These are phyloP conservation scores for Caenorhabditis sulstoni DNA, from an alignment of 2,888 invertebrate species.

Conservation along the genomic window DNA sequence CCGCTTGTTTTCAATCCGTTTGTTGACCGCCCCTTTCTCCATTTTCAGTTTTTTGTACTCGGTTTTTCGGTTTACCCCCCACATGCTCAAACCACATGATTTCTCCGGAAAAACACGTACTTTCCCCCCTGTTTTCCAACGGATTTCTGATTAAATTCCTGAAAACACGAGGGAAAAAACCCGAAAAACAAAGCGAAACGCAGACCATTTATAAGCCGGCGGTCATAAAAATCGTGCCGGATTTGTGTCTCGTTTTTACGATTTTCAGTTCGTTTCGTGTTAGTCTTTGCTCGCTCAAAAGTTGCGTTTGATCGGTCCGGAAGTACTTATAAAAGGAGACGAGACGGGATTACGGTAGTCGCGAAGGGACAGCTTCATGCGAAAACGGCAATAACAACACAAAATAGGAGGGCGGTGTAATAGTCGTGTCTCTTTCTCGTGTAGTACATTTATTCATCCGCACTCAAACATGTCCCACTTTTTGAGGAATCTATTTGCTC, in stretches of 20 bases:
- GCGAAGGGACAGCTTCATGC: too few species aligned
- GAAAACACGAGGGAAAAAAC: neutral
- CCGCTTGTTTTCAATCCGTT: conserved; percentile 30
- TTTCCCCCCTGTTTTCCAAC: neutral
- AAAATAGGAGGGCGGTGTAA: conserved; percentile 26
- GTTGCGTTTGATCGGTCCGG: neutral
- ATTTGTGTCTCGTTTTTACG: neutral
- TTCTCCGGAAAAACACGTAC: neutral
- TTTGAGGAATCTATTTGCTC: conserved; percentile 32
- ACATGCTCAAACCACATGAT: neutral
- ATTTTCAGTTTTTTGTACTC: conserved; percentile 18
- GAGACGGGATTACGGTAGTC: too few species aligned
- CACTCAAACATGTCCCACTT: conserved; percentile 52
- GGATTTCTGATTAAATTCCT: neutral
- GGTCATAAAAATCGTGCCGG: neutral
- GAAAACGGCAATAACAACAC: conserved; percentile 10
- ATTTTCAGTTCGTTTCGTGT: neutral
- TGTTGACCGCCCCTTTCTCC: conserved; percentile 24
- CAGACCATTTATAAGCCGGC: neutral
- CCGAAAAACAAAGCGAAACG: neutral
- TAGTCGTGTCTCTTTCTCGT: conserved; percentile 38
- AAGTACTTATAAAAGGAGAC: too few species aligned
- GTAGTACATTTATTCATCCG: conserved; percentile 25
- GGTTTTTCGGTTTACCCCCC: conserved; percentile 4
- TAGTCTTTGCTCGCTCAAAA: neutral